Conservation (phyloP, 2,113 vertebrate species). For the Prolemur simus region DNA sequence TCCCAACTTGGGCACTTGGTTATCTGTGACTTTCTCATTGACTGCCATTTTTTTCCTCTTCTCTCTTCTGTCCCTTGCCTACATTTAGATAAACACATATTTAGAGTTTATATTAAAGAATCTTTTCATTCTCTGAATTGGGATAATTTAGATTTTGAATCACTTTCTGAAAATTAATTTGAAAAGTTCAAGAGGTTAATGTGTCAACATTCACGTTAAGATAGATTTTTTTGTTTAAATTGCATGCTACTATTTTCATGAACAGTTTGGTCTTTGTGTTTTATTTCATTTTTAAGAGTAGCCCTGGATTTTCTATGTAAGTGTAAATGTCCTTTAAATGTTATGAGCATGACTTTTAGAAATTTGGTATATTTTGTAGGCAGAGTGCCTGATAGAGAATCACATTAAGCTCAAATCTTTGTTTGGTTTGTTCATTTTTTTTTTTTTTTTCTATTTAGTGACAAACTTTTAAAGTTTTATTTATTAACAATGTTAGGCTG, state of each 20-base stretch:
- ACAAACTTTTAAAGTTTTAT: not conserved
- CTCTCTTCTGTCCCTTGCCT: not conserved
- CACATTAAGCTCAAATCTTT: not conserved
- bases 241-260: not conserved
- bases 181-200: conserved; percentile 35
- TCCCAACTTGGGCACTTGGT: not conserved
- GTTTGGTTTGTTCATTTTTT: conserved; percentile 18
- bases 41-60: not conserved
- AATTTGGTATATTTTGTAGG: not conserved
- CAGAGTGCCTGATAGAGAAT: not conserved
- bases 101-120: not conserved
- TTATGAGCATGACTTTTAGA: conserved; percentile 20
- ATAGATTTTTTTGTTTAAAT: conserved; percentile 7
- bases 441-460: not conserved
- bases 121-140: conserved; percentile 18
- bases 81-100: not conserved
- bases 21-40: not conserved
- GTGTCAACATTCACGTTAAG: not conserved
- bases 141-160: conserved; percentile 40
- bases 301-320: not conserved
- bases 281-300: conserved; percentile 34
- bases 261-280: conserved; percentile 16
- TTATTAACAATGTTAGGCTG: conserved; percentile 8
- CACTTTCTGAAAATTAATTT: conserved; percentile 3
- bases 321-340: not conserved